Percentiles rank a stretch among this genome's conserved stretches.
Evolutionary conservation across 2,797 vertebrate species (phyloP).

Genomic region (Schizopygopsis pylzovi): DNA sequence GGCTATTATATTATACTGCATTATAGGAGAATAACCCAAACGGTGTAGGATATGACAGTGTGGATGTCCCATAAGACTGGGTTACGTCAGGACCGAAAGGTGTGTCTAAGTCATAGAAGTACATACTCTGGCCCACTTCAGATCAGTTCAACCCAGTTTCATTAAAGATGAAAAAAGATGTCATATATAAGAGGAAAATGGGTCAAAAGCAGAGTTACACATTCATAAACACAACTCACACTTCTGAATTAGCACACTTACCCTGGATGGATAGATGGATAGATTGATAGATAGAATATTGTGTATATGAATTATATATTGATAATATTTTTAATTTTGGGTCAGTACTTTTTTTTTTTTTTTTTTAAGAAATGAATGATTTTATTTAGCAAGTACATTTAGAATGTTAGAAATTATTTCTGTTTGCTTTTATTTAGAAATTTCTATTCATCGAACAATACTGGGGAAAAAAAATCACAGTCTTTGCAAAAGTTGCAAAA

Average conservation of each 20-base stretch:
- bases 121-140: slow-evolving; percentile 36
- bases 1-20: not conserved
- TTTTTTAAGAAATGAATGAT: accelerated
- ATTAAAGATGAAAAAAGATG: slow-evolving; percentile 34
- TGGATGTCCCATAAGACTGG: slow-evolving; percentile 1
- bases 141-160: slow-evolving; percentile 28
- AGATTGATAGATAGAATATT: too few species aligned
- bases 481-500: not conserved
- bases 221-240: slow-evolving; percentile 6
- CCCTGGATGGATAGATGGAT: not conserved
- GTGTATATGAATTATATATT: too few species aligned
- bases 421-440: too few species aligned
- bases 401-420: not conserved
- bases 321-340: too few species aligned
- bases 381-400: not conserved
- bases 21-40: not conserved
- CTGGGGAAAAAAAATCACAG: not conserved
- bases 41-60: not conserved
- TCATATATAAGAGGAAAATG: slow-evolving; percentile 44
- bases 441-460: not conserved
- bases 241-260: not conserved
- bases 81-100: not conserved
- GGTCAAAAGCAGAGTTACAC: slow-evolving; percentile 32
- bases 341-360: too few species aligned
- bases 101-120: slow-evolving; percentile 21